Conservation (phyloP, 1,140 invertebrate genomes). For the Monomorium pharaonis region DNA sequence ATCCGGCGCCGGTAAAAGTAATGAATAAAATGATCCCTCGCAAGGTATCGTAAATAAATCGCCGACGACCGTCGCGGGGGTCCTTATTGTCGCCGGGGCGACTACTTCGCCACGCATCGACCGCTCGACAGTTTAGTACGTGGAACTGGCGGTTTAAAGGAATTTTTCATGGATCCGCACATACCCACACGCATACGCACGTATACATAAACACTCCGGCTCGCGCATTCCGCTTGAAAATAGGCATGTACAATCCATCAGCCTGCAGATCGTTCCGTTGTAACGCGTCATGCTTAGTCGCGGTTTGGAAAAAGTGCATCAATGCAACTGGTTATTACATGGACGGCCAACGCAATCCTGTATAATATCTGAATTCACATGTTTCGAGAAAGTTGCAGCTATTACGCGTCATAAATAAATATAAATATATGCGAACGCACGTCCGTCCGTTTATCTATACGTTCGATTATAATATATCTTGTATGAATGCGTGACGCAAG, state of each 20-base stretch:
- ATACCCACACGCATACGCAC: background rate
- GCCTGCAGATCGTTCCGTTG: constrained; percentile 1
- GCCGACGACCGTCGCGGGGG: constrained; percentile 36
- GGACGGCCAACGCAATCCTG: constrained; percentile 19
- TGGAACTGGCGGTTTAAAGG: constrained; percentile 6
- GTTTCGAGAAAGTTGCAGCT: constrained; percentile 22
- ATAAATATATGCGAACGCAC: background rate
- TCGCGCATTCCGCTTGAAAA: constrained; percentile 31
- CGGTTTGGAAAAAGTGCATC: constrained; percentile 27
- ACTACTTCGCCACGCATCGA: constrained; percentile 16
- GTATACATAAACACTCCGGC: background rate
- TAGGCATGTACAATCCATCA: constrained; percentile 23
- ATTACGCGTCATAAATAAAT: constrained; percentile 29
- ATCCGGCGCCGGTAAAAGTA: constrained; percentile 30
- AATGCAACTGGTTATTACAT: constrained; percentile 49
- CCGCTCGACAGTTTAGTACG: constrained; percentile 32
- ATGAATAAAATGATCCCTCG: constrained; percentile 59
- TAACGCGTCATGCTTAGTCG: constrained; percentile 50
- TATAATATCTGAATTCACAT: constrained; percentile 52
- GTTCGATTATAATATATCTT: constrained; percentile 35
- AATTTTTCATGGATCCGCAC: constrained; percentile 13
- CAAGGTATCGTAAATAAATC: constrained; percentile 58
- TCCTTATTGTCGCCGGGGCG: constrained; percentile 19
- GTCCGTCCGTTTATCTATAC: constrained; percentile 32
- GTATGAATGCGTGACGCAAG: constrained; percentile 6